Evolutionary conservation across 2,113 vertebrate genomes (phyloP), one percentile per base, ranked within the genome.

Genomic region (Rhinogobius similis): DNA sequence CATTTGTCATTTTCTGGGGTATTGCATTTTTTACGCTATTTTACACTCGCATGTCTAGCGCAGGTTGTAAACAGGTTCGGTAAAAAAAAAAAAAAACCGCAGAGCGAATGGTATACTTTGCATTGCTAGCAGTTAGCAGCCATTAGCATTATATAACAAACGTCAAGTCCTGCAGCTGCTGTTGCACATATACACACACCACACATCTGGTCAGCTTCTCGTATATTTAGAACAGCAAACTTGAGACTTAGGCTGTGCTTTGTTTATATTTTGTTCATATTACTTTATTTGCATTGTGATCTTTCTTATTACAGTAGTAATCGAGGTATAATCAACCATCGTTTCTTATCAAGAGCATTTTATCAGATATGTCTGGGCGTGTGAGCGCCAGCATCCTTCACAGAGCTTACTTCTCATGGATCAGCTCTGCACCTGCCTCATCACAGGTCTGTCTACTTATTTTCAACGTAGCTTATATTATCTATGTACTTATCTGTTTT

Each of bases 321-420:
- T 58, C 36, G 68, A 63, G 62, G 18, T 38, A 23, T 36, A 9
- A 44, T 26, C 21, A 65, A 39, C 20, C 46, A 2, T 7, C 9
- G 39, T 41, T 12, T 10, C 8, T 46, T 18, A 29, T 20, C 3
- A 32, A 12, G 26, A 62, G 41, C 29, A 44, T 36, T 2, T 4
- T 7, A 11, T 65, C 27, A 73, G 80, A 86, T 56, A 93, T 93
- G 92, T 85, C 82, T 82, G 75, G 85, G 62, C 87, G 87, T 72
- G 72, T 89, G 78, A 89, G 66, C 61, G 68, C 78, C 69, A 46
- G 86, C 27, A 75, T 92, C 38, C 75, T 91, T 11, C 81, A 86
- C 16, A 77, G 77, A 85, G 84, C 74, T 6, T 75, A 68, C 23
- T 67, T 70, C 62, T 81, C 75, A 14, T 23, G 74, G 56, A 68